Evolutionary conservation across 2,888 invertebrate species (phyloP), one percentile per base, ranked within the genome.

Genomic region (Rhamphomyia laevipes): DNA sequence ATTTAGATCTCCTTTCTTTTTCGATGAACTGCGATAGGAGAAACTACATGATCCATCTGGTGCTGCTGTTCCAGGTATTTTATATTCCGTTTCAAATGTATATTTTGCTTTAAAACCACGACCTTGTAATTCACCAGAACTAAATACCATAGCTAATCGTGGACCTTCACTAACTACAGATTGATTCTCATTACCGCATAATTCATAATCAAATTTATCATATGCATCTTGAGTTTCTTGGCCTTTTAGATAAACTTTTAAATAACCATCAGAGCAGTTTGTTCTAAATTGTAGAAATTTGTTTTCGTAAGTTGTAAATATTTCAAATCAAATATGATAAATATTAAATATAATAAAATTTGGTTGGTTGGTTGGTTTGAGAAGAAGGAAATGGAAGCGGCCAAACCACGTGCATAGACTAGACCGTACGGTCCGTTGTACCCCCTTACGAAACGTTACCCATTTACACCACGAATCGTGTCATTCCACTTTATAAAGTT

Each of bases 171-270:
- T 93, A 52, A 87, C 80, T 53, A 93, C 81, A 38, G 82, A 77
- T 47, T 81, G 78, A n/a, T 91, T 90, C 63, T 82, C 80, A 59
- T 83, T 81, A 13, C 95, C 95, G 68, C 95, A 96, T 64, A 94
- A 77, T 68, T 91, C 91, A 60, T 89, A 82, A 70, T 94, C 93
- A 66, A 89, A 91, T 72, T 92, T 92, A 67, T 93, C 92, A 66
- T 90, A 91, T 38, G 90, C 87, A 68, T 91, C 91, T 47, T 86
- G 87, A 33, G 87, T 86, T 71, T 93, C 93, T 70, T 93, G 92
- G 3, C 92, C 92, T 64, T 89, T 89, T 49, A 92, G 74, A 73
- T 92, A 93, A 55, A 93, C 78, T 71, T 92, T 91, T 57, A 93
- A 73, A 69, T 90, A 92, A 43, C 91, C 92, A 68, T 93, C 92